Evolutionary conservation across 2,113 vertebrate species (phyloP), one percentile per base, ranked within the genome.

Genomic region (Oxygymnocypris stewartii): DNA sequence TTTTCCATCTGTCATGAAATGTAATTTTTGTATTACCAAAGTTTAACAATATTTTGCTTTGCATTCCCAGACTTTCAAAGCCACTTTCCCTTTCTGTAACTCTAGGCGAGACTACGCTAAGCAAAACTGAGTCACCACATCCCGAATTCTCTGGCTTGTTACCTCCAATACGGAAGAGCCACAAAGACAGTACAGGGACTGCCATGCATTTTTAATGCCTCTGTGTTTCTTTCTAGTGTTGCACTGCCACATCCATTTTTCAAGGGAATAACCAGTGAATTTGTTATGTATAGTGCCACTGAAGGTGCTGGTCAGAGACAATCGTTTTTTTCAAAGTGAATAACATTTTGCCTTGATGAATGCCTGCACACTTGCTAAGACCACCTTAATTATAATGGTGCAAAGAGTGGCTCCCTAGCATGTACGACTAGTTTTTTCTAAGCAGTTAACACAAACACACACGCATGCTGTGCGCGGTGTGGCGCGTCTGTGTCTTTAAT

Each of bases 241-340:
- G 42, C 63, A 35, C 63, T 42, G 85, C 86, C 77, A 77, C 90
- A 93, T 94, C 88, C 91, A 94, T 94, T 92, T 93, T 94, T 94
- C 88, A 94, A 85, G 91, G 91, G 89, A 93, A 94, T 92, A 92
- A 92, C 90, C 89, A 84, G 89, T 90, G 90, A 93, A 92, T 92
- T 89, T 89, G 89, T 93, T 92, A 92, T 91, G 90, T 91, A 91
- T 90, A 88, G 83, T 88, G 89, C 87, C 91, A 90, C 91, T 87
- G 88, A 84, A 88, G 87, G 84, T 76, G 88, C 86, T 87, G 90
- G 90, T 92, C 91, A 90, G 90, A 91, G 86, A 87, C 81, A 90
- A 91, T 51, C 28, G 12, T 23, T 59, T 79, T n/a, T 79, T 23
- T 61, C 12, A 40, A 59, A 40, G 35, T n/a, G 20, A 59, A n/a